Evolutionary conservation across 2,797 vertebrate genomes (phyloP).

Genomic region (Xenopus petersii): DNA sequence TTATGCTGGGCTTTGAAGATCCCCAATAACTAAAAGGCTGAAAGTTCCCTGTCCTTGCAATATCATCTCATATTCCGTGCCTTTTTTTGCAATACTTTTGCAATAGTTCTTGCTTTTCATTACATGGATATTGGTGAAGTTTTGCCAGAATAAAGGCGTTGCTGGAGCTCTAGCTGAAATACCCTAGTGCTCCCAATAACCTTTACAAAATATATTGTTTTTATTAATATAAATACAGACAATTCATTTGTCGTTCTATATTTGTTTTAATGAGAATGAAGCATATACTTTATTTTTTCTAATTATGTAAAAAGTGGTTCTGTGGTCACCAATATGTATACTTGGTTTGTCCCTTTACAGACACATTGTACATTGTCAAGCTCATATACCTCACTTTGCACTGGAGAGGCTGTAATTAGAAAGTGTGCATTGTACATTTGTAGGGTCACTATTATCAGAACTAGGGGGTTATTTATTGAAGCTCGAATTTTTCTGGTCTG

Average conservation of each 20-base stretch:
- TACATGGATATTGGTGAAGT: conserved; percentile 18
- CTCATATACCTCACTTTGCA: neutral
- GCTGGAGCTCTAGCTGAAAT: too few relatives aligned
- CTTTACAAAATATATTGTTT: neutral
- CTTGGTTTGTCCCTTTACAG: too few relatives aligned
- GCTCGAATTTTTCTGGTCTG: too few relatives aligned
- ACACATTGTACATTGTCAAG: neutral
- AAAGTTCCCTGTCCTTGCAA: neutral
- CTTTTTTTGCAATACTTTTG: conserved; percentile 43
- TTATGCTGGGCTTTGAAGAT: too few relatives aligned
- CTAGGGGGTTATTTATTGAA: too few relatives aligned
- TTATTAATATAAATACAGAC: neutral
- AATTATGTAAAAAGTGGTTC: too few relatives aligned
- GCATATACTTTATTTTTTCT: too few relatives aligned
- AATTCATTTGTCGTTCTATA: neutral
- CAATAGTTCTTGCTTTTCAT: conserved; percentile 32
- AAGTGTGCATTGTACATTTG: too few relatives aligned
- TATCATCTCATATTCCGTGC: conserved; percentile 35
- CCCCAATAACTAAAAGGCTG: too few relatives aligned
- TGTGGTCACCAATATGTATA: too few relatives aligned
- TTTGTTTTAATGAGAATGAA: neutral
- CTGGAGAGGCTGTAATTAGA: too few relatives aligned
- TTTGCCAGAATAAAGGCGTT: neutral
- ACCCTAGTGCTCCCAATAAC: neutral
- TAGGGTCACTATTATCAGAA: too few relatives aligned